phyloP scores from a whole-genome alignment of 2,888 invertebrate species.

The Spilosoma lubricipeda region DNA sequence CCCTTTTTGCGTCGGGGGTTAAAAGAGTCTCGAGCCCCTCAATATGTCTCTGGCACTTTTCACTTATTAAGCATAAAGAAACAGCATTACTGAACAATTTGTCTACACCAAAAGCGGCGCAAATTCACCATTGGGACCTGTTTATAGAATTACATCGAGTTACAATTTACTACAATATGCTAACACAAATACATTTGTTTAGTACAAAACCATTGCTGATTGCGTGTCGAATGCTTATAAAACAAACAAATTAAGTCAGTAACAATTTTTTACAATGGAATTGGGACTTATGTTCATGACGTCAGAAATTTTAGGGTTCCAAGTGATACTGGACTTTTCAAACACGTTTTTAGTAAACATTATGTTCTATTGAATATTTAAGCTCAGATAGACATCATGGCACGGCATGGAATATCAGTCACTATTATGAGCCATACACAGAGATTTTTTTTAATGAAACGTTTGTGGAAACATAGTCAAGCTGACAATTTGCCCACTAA shows the following conservation, averaged over 20 bases:
- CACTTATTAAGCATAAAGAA: neutral
- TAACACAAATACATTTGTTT: constrained; percentile 5
- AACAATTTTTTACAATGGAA: constrained; percentile 2
- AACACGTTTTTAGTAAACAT: neutral
- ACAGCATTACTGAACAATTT: neutral
- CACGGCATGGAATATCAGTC: no score
- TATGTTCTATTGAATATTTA: neutral
- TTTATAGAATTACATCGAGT: neutral
- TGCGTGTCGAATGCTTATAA: constrained; percentile 11
- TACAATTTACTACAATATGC: neutral
- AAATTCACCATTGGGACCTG: neutral
- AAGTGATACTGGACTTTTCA: neutral
- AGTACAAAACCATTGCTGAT: constrained; percentile 4
- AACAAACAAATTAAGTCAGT: constrained; percentile 13
- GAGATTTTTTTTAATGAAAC: no score
- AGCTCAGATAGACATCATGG: no score
- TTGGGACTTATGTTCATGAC: neutral
- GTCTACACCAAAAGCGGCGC: neutral
- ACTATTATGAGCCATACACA: no score
- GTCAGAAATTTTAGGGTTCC: neutral
- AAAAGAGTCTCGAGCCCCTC: no score
- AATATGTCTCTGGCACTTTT: neutral
- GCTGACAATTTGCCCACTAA: no score
- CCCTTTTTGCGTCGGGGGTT: no score
- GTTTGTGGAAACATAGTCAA: no score